Conservation (phyloP, 2,888 invertebrate species). For the Mimachlamys varia region DNA sequence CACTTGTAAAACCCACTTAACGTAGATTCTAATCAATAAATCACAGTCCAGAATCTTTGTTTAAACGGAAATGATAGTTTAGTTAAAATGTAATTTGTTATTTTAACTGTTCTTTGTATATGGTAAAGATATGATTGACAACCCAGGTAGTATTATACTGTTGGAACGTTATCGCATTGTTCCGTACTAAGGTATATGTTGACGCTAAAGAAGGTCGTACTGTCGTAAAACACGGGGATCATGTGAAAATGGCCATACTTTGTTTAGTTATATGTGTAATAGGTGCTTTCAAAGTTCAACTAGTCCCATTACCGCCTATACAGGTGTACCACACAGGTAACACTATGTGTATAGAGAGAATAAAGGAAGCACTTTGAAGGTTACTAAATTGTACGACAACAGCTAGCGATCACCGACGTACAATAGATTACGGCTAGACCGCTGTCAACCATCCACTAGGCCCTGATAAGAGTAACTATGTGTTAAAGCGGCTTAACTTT, state of each 20-base stretch:
- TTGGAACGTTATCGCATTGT: conserved; percentile 4
- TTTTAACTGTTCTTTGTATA: not conserved
- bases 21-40: not conserved
- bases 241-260: conserved; percentile 33
- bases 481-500: conserved; percentile 34
- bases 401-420: not conserved
- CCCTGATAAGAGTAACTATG: conserved; percentile 6
- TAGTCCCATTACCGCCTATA: not conserved
- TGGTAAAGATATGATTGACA: not conserved
- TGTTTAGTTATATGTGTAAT: not conserved
- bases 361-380: not conserved
- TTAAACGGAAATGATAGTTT: not conserved
- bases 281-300: conserved; percentile 30
- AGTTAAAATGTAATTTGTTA: conserved; percentile 4
- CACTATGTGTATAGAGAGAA: not conserved
- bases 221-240: not conserved
- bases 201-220: not conserved
- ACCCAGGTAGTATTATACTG: not conserved
- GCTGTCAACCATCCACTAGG: not conserved
- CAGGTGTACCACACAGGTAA: conserved; percentile 29
- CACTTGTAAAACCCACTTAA: not conserved
- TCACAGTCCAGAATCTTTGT: not conserved
- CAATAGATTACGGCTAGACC: not conserved
- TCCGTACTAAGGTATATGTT: not conserved
- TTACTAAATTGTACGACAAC: conserved; percentile 13